These are phyloP conservation scores for Dichetophora obliterata DNA, from an alignment of 2,888 invertebrate species.

Conservation along the genomic window DNA sequence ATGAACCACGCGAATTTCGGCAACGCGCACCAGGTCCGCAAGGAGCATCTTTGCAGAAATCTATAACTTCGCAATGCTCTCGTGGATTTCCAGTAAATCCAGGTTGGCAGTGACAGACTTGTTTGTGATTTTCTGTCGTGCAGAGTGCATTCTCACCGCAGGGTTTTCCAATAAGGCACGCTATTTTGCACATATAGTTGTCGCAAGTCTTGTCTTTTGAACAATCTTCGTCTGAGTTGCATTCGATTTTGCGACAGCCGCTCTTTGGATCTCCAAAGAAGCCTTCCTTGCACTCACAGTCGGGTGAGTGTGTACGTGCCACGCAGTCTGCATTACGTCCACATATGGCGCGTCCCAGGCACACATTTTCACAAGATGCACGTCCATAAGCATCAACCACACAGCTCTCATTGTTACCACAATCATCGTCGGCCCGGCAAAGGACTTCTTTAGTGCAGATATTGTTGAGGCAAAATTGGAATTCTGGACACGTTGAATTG, in stretches of 20 bases:
- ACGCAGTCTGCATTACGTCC: constrained; percentile 87
- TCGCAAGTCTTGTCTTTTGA: constrained; percentile 87
- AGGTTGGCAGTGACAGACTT: constrained; percentile 87
- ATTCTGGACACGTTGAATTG: constrained; percentile 86
- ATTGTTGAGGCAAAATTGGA: constrained; percentile 85
- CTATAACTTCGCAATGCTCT: constrained; percentile 79
- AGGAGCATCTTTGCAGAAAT: constrained; percentile 83
- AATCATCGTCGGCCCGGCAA: constrained; percentile 81
- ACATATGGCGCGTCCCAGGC: constrained; percentile 79
- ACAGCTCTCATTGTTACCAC: constrained; percentile 81
- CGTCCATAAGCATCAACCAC: constrained; percentile 77
- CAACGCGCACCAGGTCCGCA: constrained; percentile 87
- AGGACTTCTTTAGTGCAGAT: constrained; percentile 87
- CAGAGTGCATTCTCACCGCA: constrained; percentile 90
- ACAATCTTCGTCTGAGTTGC: constrained; percentile 79
- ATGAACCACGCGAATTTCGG: constrained; percentile 83
- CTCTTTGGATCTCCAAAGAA: constrained; percentile 85
- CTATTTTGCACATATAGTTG: constrained; percentile 86
- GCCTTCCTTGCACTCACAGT: constrained; percentile 83
- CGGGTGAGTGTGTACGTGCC: constrained; percentile 79
- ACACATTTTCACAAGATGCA: constrained; percentile 82
- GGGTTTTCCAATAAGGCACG: constrained; percentile 85
- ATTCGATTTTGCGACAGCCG: constrained; percentile 86
- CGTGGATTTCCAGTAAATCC: constrained; percentile 87
- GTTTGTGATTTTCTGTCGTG: constrained; percentile 84